A percentile compares a stretch with the other conserved stretches of the same genome.
phyloP scores from a whole-genome alignment of 2,797 vertebrate genomes.

The Etheostoma perlongum region DNA sequence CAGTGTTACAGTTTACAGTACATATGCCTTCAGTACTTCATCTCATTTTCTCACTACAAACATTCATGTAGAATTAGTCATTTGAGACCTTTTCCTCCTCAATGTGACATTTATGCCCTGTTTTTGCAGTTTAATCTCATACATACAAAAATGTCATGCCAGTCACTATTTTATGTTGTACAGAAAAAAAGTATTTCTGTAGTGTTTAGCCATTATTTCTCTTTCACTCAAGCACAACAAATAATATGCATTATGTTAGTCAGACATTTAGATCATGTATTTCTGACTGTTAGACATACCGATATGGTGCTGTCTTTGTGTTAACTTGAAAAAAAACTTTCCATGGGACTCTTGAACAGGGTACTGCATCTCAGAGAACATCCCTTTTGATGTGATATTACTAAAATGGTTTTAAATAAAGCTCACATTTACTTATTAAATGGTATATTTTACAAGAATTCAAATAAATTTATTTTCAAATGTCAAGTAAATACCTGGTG shows the following conservation, averaged over 20 bases:
- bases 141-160: conserved; percentile 25
- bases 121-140: conserved; percentile 18
- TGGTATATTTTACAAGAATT: conserved; percentile 82
- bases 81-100: conserved; percentile 23
- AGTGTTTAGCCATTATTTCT: conserved; percentile 44
- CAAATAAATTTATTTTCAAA: conserved; percentile 82
- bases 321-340: conserved; percentile 60
- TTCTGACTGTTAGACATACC: conserved; percentile 45
- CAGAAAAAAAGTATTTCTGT: conserved; percentile 51
- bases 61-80: conserved; percentile 23
- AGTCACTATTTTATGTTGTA: conserved; percentile 50
- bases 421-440: conserved; percentile 72
- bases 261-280: conserved; percentile 46
- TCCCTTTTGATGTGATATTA: conserved; percentile 81
- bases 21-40: conserved; percentile 57
- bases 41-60: conserved; percentile 61
- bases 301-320: conserved; percentile 67
- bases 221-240: conserved; percentile 46
- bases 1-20: conserved; percentile 81
- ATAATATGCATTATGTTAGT: conserved; percentile 49
- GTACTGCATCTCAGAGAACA: conserved; percentile 77
- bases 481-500: conserved; percentile 81
- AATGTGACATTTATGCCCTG: not conserved
- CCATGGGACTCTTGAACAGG: conserved; percentile 69
- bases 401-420: conserved; percentile 70